Evolutionary conservation across 2,113 vertebrate species (phyloP), one percentile per base, ranked within the genome.

Genomic region (Carassius carassius): DNA sequence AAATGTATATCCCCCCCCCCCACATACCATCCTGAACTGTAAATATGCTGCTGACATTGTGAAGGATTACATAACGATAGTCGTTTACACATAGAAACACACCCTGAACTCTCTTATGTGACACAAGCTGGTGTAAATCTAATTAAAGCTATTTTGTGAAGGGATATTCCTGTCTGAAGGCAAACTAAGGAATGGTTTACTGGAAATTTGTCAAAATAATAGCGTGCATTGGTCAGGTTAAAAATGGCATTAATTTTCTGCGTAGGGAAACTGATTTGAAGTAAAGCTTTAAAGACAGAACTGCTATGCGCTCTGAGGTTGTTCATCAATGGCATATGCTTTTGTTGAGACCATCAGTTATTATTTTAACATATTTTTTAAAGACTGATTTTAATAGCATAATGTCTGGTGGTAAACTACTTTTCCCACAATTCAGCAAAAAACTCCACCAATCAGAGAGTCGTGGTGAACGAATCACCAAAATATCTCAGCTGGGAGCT

Each of bases 61-160:
- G 11, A 54, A 58, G 25, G 62, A 65, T 86, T 86, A 78, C 67
- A 41, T 37, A 37, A 37, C 29, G 1, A 29, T 29, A 29, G 85
- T 81, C 78, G 60, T 70, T 78, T 67, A 80, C 72, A 23, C 67
- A 21, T 56, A 75, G 17, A 77, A 60, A 72, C 76, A 72, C 76
- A 35, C 25, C 35, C 14, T 76, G n/a, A 49, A 58, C 47, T 54
- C 44, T 58, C 1, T n/a, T 19, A 19, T 13, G 10, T 63, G 17
- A 81, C 51, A 35, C 4, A 35, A 76, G 16, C 74, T 75, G 73
- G 51, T n/a, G 25, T 29, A 51, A 16, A 76, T 58, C 29, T 60
- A 1, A 78, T 78, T 62, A 44, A 7, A 62, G 23, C 19, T 25
- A 8, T 41, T 23, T 35, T 41, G 35, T n/a, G 10, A 56, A 29